These are phyloP conservation scores for Trichogramma dendrolimi DNA, from an alignment of 2,888 invertebrate genomes.

Conservation along the genomic window DNA sequence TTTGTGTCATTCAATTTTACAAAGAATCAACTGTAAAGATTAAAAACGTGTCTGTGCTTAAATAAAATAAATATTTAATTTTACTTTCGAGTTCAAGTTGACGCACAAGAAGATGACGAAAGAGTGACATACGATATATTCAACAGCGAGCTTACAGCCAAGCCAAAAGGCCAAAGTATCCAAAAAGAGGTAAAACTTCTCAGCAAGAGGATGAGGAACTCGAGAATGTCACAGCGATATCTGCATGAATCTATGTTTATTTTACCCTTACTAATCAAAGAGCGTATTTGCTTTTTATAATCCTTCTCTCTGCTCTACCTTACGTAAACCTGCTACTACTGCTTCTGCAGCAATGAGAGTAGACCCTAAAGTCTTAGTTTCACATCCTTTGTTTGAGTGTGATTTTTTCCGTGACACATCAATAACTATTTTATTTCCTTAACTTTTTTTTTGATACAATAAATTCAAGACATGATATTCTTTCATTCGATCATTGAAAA, in stretches of 20 bases:
- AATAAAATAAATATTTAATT: constrained; percentile 18
- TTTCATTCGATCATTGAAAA: neutral
- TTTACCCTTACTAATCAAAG: constrained; percentile 51
- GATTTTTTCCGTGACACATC: no score
- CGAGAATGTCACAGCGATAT: constrained; percentile 23
- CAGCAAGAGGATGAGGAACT: constrained; percentile 10
- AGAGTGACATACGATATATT: neutral
- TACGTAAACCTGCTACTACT: no score
- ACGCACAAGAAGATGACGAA: neutral
- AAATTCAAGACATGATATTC: neutral
- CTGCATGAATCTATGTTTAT: constrained; percentile 42
- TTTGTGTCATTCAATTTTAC: no score
- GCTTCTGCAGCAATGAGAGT: constrained; percentile 44
- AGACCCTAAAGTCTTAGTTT: constrained; percentile 50
- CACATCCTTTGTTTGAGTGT: constrained; percentile 18
- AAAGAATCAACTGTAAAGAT: no score
- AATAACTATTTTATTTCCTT: neutral
- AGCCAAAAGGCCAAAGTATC: neutral
- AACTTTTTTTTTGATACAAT: neutral
- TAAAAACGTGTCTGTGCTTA: neutral
- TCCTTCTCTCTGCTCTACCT: constrained; percentile 36
- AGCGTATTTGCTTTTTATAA: constrained; percentile 53
- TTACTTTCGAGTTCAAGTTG: constrained; percentile 12
- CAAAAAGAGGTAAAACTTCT: constrained; percentile 23
- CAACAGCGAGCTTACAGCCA: neutral